These are phyloP conservation scores for Phenganax stokvisi DNA, from an alignment of 92 coral and sea anemone species.

Conservation along the genomic window DNA sequence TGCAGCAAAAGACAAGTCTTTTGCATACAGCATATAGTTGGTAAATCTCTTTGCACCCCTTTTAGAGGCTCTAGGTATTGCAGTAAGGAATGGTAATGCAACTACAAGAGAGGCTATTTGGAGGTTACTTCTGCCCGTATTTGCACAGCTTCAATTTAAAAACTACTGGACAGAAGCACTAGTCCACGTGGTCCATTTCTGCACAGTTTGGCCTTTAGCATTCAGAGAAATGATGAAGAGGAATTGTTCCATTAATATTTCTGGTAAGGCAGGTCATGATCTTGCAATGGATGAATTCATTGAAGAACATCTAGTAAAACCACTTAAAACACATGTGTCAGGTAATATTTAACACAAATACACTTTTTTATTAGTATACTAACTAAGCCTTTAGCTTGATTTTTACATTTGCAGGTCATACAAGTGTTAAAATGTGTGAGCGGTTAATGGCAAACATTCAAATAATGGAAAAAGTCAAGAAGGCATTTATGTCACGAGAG, in stretches of 20 bases:
- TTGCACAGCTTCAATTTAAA: conserved; percentile 37
- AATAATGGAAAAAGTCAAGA: conserved; percentile 20
- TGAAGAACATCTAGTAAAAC: conserved; percentile 41
- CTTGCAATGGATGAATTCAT: conserved; percentile 48
- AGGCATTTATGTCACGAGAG: conserved; percentile 16
- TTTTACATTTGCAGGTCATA: conserved; percentile 35
- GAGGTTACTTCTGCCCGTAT: conserved; percentile 35
- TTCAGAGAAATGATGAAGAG: conserved; percentile 39
- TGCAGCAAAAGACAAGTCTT: conserved; percentile 26
- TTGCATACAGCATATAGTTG: conserved; percentile 30
- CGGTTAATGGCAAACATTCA: conserved; percentile 37
- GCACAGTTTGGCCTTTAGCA: conserved; percentile 48
- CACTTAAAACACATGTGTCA: conserved; percentile 41
- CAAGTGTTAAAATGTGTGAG: conserved; percentile 36
- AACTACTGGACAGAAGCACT: conserved; percentile 48
- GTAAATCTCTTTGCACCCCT: conserved; percentile 45
- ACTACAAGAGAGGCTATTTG: conserved; percentile 38
- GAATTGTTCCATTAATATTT: conserved; percentile 39
- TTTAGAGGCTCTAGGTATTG: conserved; percentile 22
- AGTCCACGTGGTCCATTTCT: conserved; percentile 42
- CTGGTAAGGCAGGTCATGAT: conserved; percentile 45
- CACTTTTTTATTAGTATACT: not conserved
- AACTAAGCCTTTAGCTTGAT: not conserved
- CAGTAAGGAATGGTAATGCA: conserved; percentile 41
- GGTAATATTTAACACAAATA: not conserved